A percentile compares a stretch with the other conserved stretches of the same genome.
Conservation (phyloP, 2,888 invertebrate species). For the Ophioninae sp. region DNA sequence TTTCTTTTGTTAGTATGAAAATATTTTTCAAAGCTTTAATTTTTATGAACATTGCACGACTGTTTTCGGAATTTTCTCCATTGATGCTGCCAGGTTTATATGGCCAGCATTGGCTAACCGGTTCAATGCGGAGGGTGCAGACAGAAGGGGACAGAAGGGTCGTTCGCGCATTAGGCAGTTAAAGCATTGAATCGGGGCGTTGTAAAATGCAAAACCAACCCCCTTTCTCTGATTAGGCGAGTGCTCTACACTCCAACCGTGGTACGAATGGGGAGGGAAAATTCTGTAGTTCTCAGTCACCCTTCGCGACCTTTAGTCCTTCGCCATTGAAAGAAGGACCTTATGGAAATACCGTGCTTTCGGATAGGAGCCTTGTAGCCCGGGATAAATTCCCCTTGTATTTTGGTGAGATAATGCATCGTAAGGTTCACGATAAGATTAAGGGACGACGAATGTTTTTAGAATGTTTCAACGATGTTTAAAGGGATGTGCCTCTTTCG, state of each 20-base stretch:
- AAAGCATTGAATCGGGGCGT: constrained; percentile 49
- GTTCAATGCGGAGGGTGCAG: constrained; percentile 25
- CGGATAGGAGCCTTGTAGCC: background rate
- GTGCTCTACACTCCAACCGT: constrained; percentile 72
- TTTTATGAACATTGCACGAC: constrained; percentile 2
- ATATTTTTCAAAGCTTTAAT: background rate
- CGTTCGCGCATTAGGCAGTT: constrained; percentile 38
- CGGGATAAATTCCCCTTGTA: background rate
- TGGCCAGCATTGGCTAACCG: constrained; percentile 41
- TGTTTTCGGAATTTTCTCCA: constrained; percentile 27
- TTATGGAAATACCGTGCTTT: background rate
- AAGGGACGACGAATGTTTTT: background rate
- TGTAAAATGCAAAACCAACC: constrained; percentile 77
- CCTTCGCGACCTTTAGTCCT: constrained; percentile 17
- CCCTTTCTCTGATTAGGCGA: constrained; percentile 76
- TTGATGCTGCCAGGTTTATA: constrained; percentile 20
- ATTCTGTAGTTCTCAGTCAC: constrained; percentile 38
- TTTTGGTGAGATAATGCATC: background rate
- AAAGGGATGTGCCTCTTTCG: background rate
- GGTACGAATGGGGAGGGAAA: constrained; percentile 69
- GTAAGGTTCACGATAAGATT: background rate
- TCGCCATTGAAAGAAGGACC: background rate
- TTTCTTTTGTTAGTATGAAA: too few relatives aligned
- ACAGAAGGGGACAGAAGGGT: constrained; percentile 28
- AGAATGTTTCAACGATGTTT: background rate